Evolutionary conservation across 2,888 invertebrate genomes (phyloP), one percentile per base, ranked within the genome.

Genomic region (Microctonus aethiopoides): DNA sequence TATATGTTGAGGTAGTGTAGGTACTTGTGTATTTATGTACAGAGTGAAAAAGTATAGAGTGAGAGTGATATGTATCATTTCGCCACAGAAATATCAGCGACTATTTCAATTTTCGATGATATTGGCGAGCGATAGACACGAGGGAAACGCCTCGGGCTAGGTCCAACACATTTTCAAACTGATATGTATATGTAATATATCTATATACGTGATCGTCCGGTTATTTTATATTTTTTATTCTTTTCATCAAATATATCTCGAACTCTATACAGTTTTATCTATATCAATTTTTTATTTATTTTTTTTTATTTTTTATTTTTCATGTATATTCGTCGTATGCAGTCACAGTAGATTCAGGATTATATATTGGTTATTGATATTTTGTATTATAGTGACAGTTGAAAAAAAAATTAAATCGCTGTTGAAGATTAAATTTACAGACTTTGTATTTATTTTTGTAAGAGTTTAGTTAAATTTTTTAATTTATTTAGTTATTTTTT

Each of bases 51-150:
- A 46, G 16, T 46, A 46, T 46, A 46, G n/a, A n/a, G n/a, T n/a
- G 46, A 46, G 46, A 46, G 46, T 46, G 46, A 46, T 71, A 69
- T 71, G 51, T 70, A 68, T 67, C 67, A 69, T 66, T 71, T 72
- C 74, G 70, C 79, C 78, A 77, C 80, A 79, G 79, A 82, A 80
- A 82, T 82, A 82, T 82, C 24, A 79, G 78, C 76, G 80, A 82
- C 82, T 81, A 81, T 83, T 84, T 84, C 83, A 81, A 83, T 84
- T 83, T 81, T 80, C 80, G 77, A 76, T 80, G 80, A 81, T 84
- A 83, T 83, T 81, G 82, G 81, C 77, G 76, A 79, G 77, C 81
- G 81, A 83, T 83, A 81, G 79, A 79, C 46, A 46, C 46, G 46
- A 46, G 46, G 16, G 46, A 46, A 16, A 46, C 56, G 56, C 26